Base-by-base conservation (phyloP, 2,113 vertebrate genomes). In the Etia nguti region DNA sequence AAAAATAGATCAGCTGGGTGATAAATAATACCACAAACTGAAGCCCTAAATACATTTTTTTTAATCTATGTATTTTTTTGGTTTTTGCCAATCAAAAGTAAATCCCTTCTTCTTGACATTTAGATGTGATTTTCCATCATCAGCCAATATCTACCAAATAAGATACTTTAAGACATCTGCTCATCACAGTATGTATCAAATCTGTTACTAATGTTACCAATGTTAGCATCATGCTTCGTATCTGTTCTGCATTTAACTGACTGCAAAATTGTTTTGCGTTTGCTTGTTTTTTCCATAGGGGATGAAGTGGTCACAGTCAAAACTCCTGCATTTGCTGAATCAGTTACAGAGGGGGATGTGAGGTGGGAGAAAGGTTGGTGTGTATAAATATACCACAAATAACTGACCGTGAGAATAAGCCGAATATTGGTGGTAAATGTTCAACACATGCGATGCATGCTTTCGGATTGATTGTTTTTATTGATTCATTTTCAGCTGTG, bases 261-360 rank as follows among this genome's bases (percentile, higher is more conserved):
- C 16, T 29, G 62, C 38, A 81, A 41, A n/a, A 65, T 65, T 34
- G 38, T 68, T 65, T 38, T 68, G 60, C 20, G 22, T 38, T 68
- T 52, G 15, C 84, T 22, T 56, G 11, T 88, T 62, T 57, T 8
- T 8, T 31, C 10, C 57, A 2, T 86, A 99, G 98, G 96, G 92
- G 94, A 98, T 92, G 98, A 99, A 8, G 94, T 99, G 38, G 87
- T 98, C 82, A 98, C 97, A 0, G 97, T 99, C 77, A 99, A 98
- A 89, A 98, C 98, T 16, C 98, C 98, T 60, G 97, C 98, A 0
- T 99, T 99, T 89, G 98, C 98, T 88, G 98, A 99, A 91, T 99
- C 98, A 38, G 98, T 99, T 95, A 97, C 98, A 96, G 98, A 99
- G 93, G 98, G 98, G 55, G 98, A 99, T 87, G 98, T 99, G 88